A percentile compares a stretch with the other conserved stretches of the same genome.
phyloP scores from a whole-genome alignment of 2,113 vertebrate species.

The Ploceus nigricollis region DNA sequence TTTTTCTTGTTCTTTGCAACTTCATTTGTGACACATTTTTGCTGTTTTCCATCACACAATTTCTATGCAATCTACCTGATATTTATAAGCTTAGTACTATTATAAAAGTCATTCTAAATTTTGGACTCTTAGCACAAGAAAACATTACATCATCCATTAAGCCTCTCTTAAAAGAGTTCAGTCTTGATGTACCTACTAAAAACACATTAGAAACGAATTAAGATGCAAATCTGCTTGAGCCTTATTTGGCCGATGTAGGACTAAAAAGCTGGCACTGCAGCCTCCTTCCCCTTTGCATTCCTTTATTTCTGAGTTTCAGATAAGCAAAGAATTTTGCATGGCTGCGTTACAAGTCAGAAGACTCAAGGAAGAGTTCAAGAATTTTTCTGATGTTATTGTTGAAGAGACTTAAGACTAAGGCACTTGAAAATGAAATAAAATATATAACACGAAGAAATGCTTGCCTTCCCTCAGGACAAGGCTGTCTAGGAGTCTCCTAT shows the following conservation, averaged over 20 bases:
- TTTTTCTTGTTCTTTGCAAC: background rate
- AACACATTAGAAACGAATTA: background rate
- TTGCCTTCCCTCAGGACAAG: background rate
- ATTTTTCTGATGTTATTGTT: background rate
- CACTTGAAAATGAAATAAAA: background rate
- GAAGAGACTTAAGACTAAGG: background rate
- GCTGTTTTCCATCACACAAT: background rate
- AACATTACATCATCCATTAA: background rate
- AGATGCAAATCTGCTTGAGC: constrained; percentile 21
- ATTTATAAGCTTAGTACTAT: background rate
- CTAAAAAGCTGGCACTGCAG: background rate
- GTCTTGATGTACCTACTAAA: background rate
- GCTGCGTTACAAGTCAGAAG: background rate
- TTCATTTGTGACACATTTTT: background rate
- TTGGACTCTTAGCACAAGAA: background rate
- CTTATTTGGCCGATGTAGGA: background rate
- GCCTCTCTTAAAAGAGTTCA: background rate
- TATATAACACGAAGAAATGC: background rate
- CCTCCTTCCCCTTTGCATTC: background rate
- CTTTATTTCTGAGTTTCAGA: background rate
- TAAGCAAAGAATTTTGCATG: background rate
- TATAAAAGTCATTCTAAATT: background rate
- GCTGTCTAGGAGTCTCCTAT: background rate
- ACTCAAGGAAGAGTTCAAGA: background rate
- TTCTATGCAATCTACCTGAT: background rate